A percentile compares a stretch with the other conserved stretches of the same genome.
Conservation (phyloP, 2,888 invertebrate species). For the Apodemia hepburni region DNA sequence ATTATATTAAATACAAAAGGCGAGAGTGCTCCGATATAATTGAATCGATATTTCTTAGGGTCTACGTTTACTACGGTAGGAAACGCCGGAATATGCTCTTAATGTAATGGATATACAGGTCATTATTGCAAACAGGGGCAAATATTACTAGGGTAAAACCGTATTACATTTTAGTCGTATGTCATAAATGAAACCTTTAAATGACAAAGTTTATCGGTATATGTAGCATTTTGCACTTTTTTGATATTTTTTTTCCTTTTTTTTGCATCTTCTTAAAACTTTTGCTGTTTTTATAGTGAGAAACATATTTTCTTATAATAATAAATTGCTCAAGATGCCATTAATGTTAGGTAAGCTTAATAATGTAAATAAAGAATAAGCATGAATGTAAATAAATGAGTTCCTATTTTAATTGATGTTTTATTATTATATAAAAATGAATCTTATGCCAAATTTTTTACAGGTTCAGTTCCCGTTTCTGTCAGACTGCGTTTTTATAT, state of each 20-base stretch:
- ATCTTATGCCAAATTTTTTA: not conserved
- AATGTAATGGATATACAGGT: conserved; percentile 9
- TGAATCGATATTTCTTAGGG: conserved; percentile 27
- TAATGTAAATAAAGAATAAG: conserved; percentile 57
- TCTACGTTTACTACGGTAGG: conserved; percentile 14
- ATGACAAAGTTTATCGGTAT: not conserved
- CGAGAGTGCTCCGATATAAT: conserved; percentile 24
- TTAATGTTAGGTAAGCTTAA: conserved; percentile 47
- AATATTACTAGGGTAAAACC: conserved; percentile 2
- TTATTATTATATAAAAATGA: conserved; percentile 41
- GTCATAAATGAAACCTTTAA: not conserved
- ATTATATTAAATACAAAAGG: conserved; percentile 25
- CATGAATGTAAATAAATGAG: conserved; percentile 73
- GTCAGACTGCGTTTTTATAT: too few species aligned
- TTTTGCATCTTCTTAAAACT: conserved; percentile 26
- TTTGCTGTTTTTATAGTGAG: conserved; percentile 39
- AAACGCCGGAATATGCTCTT: conserved; percentile 13
- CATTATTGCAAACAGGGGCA: conserved; percentile 8
- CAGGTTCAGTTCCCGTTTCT: not conserved
- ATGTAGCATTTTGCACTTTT: conserved; percentile 23
- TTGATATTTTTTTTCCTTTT: conserved; percentile 23
- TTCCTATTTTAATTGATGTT: conserved; percentile 67
- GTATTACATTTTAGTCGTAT: conserved; percentile 7
- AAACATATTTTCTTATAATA: conserved; percentile 43
- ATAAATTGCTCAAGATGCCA: conserved; percentile 73